Evolutionary conservation across 2,113 vertebrate genomes (phyloP).

Genomic region (Marcusenius ussheri): DNA sequence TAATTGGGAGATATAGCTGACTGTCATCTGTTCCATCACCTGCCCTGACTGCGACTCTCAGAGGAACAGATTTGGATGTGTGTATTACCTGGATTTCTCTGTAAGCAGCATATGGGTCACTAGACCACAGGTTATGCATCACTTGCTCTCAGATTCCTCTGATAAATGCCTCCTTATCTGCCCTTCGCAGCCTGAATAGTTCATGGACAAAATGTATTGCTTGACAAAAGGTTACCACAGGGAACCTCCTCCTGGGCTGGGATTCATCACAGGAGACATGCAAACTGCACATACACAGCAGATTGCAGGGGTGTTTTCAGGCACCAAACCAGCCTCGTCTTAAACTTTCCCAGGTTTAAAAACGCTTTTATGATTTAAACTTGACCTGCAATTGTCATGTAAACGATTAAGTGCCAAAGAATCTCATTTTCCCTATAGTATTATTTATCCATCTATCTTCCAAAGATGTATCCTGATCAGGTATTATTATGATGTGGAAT

Average conservation of each 20-base stretch:
- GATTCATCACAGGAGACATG: background rate
- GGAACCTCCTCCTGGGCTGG: background rate
- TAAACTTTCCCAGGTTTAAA: background rate
- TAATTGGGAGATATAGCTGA: background rate
- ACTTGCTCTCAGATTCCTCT: too few relatives aligned
- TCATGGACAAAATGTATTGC: too few relatives aligned
- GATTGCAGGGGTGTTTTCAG: background rate
- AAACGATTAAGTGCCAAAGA: background rate
- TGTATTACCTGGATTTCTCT: too few relatives aligned
- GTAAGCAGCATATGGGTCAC: too few relatives aligned
- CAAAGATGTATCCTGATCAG: background rate
- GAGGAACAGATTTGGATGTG: too few relatives aligned
- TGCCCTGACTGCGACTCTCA: too few relatives aligned
- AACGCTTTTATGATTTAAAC: background rate
- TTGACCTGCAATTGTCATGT: background rate
- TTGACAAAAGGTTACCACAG: background rate
- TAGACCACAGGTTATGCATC: too few relatives aligned
- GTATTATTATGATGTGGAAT: background rate
- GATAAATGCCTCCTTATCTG: too few relatives aligned
- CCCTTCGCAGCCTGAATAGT: too few relatives aligned
- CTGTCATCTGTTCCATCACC: background rate
- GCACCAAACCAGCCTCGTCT: background rate
- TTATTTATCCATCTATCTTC: background rate
- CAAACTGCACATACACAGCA: background rate
- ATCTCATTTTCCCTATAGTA: background rate